A percentile compares a stretch with the other conserved stretches of the same genome.
phyloP scores from a whole-genome alignment of 1,140 invertebrate species.

The Zaprionus gabonicus region DNA sequence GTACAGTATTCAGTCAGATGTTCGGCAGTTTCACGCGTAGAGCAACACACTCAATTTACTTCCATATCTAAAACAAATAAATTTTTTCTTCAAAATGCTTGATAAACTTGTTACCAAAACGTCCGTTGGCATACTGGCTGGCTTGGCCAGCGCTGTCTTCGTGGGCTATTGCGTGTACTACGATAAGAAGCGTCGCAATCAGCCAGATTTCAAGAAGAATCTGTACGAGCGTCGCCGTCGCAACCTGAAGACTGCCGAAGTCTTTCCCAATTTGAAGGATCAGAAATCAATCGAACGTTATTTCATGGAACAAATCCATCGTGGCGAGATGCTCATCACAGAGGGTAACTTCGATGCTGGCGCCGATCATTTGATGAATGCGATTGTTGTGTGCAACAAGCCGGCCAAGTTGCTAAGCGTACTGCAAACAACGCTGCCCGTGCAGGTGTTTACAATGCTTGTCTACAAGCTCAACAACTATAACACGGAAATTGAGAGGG shows the following conservation, averaged over 20 bases:
- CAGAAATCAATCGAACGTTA: conserved; percentile 87
- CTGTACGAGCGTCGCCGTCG: conserved; percentile 58
- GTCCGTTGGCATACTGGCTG: conserved; percentile 90
- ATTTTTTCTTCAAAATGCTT: conserved; percentile 57
- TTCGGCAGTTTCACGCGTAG: neutral
- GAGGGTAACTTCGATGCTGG: conserved; percentile 94
- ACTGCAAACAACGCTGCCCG: conserved; percentile 96
- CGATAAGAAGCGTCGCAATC: conserved; percentile 95
- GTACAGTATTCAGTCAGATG: neutral
- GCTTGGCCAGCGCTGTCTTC: conserved; percentile 93
- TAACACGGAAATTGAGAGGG: conserved; percentile 8
- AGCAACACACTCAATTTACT: conserved; percentile 1
- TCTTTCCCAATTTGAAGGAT: conserved; percentile 90
- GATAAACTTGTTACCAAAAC: conserved; percentile 52
- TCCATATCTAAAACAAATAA: conserved; percentile 37
- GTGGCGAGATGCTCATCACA: conserved; percentile 94
- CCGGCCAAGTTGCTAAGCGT: conserved; percentile 94
- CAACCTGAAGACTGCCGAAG: conserved; percentile 74
- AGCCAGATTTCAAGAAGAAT: conserved; percentile 96
- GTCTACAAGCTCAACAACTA: conserved; percentile 89
- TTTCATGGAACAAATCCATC: conserved; percentile 87
- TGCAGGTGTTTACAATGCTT: conserved; percentile 94
- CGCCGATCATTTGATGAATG: conserved; percentile 96
- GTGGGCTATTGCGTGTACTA: conserved; percentile 99
- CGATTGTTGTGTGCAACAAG: conserved; percentile 96